Evolutionary conservation across 1,140 invertebrate species (phyloP).

Genomic region (Procambarus virginalis): DNA sequence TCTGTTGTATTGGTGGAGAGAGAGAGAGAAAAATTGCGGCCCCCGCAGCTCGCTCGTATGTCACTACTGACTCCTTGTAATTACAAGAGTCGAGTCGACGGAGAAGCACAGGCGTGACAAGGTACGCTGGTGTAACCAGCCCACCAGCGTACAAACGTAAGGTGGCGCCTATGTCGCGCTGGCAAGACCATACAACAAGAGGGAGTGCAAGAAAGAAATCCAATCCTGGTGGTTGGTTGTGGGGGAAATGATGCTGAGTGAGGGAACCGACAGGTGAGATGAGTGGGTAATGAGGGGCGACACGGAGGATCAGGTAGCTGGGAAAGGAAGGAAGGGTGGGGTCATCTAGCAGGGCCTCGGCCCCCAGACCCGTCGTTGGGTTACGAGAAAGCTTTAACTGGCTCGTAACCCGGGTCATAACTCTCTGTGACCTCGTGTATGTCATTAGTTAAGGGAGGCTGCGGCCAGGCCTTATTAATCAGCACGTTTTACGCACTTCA

Average conservation of each 20-base stretch:
- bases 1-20: slow-evolving; percentile 38
- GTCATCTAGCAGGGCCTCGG: neutral
- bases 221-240: no score
- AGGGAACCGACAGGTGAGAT: slow-evolving; percentile 23
- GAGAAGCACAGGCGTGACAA: neutral
- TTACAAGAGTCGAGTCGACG: slow-evolving; percentile 28
- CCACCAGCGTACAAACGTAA: no score
- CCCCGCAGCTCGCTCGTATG: slow-evolving; percentile 22
- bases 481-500: slow-evolving; percentile 7
- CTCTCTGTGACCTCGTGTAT: slow-evolving; percentile 37
- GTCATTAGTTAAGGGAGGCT: slow-evolving; percentile 24
- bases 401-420: slow-evolving; percentile 43
- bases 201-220: no score
- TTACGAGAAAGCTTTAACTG: slow-evolving; percentile 43
- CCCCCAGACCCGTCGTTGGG: slow-evolving; percentile 12
- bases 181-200: no score
- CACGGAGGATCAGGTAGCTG: neutral
- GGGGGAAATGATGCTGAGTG: neutral
- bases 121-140: no score
- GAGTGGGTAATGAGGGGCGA: slow-evolving; percentile 51
- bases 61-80: slow-evolving; percentile 9
- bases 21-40: slow-evolving; percentile 10
- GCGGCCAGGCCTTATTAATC: slow-evolving; percentile 9
- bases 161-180: no score
- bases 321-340: neutral